Evolutionary conservation across 1,140 invertebrate species (phyloP), one percentile per base, ranked within the genome.

Genomic region (Thaumatotibia leucotreta): DNA sequence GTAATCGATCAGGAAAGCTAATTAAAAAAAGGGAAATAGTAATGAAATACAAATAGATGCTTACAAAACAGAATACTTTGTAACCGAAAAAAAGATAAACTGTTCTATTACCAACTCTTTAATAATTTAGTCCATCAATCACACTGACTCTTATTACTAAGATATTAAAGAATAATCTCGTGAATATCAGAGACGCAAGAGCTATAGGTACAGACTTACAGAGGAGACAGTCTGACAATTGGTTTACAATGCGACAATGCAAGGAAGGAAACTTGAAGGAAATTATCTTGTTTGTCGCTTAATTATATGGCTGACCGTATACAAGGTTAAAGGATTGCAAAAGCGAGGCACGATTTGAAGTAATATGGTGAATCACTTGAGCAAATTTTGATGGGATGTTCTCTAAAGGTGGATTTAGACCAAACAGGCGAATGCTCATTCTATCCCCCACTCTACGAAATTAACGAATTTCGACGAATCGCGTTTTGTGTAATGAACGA

Each of bases 231-330:
- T n/a, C 11, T 58, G 52, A 58, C 52, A 27, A 14, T 58, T 3
- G 52, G 11, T 52, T 54, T 31, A 58, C 52, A 58, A 58, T 58
- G 23, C 23, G n/a, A 75, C 70, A 75, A 75, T 75, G 65, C 3
- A n/a, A 69, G 74, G 74, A 76, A 76, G 69, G 73, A 76, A 73
- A 39, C 61, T 33, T 31, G 54, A 22, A 63, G 63, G 64, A 66
- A 65, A 72, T 68, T 68, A 68, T 64, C 35, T 52, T 20, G 23
- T n/a, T 39, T 58, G 52, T 10, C 11, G 14, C 63, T 61, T 64
- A 68, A 64, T 50, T 45, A 50, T 39, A 3, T 1, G 1, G 24
- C 20, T 54, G 50, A 63, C 22, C 65, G 45, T 29, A 8, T 33
- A 50, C 66, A 64, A 67, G 61, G 62, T 39, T 29, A 8, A 32